Percentiles rank a stretch among this genome's conserved stretches.
Evolutionary conservation across 2,113 vertebrate genomes (phyloP).

Genomic region (Sisor rabdophorus): DNA sequence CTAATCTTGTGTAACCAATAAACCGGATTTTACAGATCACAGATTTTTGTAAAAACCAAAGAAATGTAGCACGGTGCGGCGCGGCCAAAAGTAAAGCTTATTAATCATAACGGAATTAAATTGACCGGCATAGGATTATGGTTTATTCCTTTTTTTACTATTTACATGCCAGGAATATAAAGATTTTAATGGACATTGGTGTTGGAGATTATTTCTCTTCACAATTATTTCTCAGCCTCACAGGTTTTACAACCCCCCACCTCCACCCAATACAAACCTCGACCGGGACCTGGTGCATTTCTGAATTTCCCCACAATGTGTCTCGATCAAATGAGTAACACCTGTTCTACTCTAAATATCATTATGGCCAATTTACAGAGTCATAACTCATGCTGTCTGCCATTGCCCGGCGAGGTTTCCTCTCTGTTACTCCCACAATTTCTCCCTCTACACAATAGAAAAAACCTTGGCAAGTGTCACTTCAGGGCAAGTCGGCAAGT

Average conservation of each 20-base stretch:
- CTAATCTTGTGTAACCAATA: neutral
- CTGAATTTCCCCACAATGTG: constrained; percentile 62
- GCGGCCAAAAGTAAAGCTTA: neutral
- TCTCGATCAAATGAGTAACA: constrained; percentile 65
- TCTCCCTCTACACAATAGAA: neutral
- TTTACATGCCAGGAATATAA: neutral
- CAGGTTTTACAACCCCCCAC: constrained; percentile 29
- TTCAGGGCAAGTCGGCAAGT: constrained; percentile 21
- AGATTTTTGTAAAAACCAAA: neutral
- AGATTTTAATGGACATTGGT: constrained; percentile 14
- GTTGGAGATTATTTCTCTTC: constrained; percentile 3
- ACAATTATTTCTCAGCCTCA: constrained; percentile 14
- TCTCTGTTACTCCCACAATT: neutral
- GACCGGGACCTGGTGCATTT: constrained; percentile 16
- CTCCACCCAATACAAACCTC: constrained; percentile 50
- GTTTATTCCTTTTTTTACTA: constrained; percentile 8
- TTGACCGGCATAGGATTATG: neutral
- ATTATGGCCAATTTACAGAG: constrained; percentile 66
- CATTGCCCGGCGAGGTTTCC: constrained; percentile 55
- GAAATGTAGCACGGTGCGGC: neutral
- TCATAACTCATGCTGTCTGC: constrained; percentile 67
- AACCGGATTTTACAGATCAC: neutral
- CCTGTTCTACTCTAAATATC: constrained; percentile 65
- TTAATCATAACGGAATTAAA: neutral
- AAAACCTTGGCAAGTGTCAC: neutral